Evolutionary conservation across 2,888 invertebrate species (phyloP).

Genomic region (Suillia variegata): DNA sequence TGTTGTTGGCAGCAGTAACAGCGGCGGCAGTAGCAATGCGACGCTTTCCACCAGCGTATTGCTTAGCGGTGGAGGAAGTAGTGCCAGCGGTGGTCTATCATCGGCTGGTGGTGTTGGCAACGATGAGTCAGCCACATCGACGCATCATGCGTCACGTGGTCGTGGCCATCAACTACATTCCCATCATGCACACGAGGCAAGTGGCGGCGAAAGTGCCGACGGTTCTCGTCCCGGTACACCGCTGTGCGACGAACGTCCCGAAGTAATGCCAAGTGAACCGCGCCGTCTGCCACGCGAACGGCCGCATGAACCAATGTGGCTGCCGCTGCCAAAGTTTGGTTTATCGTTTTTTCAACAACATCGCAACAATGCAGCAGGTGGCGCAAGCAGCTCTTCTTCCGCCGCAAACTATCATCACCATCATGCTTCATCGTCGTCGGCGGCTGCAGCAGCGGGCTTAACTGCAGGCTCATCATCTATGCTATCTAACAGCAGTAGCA

Average conservation of each 20-base stretch:
- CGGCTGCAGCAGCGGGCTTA: constrained; percentile 26
- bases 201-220: constrained; percentile 68
- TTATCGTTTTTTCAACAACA: constrained; percentile 67
- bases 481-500: constrained; percentile 45
- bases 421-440: constrained; percentile 37
- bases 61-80: constrained; percentile 27
- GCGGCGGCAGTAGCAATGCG: no score
- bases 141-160: constrained; percentile 60
- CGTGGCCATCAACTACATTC: constrained; percentile 65
- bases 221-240: constrained; percentile 87
- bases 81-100: constrained; percentile 24
- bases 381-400: constrained; percentile 22
- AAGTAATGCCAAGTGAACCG: constrained; percentile 76
- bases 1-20: constrained; percentile 53
- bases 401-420: constrained; percentile 36
- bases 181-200: constrained; percentile 64
- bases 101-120: constrained; percentile 39
- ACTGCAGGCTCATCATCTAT: constrained; percentile 28
- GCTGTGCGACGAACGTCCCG: constrained; percentile 80
- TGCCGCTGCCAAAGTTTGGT: constrained; percentile 89
- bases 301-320: constrained; percentile 73
- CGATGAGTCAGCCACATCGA: constrained; percentile 56
- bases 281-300: constrained; percentile 70
- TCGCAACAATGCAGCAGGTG: constrained; percentile 37
- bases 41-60: constrained; percentile 25